A percentile compares a stretch with the other conserved stretches of the same genome.
Evolutionary conservation across 1,140 invertebrate genomes (phyloP).

Genomic region (Sitodiplosis mosellana): DNA sequence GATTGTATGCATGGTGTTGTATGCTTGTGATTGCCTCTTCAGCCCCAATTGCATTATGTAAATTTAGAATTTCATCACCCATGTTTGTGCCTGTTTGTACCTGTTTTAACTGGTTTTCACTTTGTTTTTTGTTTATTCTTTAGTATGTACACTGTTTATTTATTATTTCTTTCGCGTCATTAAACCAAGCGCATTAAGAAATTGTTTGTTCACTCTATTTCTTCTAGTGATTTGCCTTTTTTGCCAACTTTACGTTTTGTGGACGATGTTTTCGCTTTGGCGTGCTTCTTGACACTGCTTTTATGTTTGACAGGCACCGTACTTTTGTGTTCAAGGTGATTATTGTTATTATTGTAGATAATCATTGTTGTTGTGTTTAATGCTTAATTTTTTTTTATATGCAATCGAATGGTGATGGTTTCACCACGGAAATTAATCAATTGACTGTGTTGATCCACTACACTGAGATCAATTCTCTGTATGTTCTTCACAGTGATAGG

Average conservation of each 20-base stretch:
- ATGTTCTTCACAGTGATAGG: constrained; percentile 12
- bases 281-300: not conserved
- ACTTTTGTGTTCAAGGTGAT: not conserved
- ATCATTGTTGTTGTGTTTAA: not conserved
- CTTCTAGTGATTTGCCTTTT: not conserved
- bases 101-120: constrained; percentile 6
- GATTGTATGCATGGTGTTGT: constrained; percentile 10
- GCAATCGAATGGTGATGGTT: constrained; percentile 11
- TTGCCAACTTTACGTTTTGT: not conserved
- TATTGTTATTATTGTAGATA: not conserved
- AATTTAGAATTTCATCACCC: constrained; percentile 7
- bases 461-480: constrained; percentile 7
- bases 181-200: too few relatives aligned
- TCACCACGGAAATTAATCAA: too few relatives aligned
- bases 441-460: constrained; percentile 13
- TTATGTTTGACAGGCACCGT: not conserved
- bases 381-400: not conserved
- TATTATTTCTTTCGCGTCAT: too few relatives aligned
- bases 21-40: constrained; percentile 16
- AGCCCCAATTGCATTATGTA: too few relatives aligned
- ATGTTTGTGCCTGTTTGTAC: constrained; percentile 9
- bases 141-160: not conserved
- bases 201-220: not conserved
- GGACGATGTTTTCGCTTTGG: not conserved
- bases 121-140: constrained; percentile 6